Base-by-base conservation (phyloP, 2,113 vertebrate genomes). In the Prochilodus magdalenae region DNA sequence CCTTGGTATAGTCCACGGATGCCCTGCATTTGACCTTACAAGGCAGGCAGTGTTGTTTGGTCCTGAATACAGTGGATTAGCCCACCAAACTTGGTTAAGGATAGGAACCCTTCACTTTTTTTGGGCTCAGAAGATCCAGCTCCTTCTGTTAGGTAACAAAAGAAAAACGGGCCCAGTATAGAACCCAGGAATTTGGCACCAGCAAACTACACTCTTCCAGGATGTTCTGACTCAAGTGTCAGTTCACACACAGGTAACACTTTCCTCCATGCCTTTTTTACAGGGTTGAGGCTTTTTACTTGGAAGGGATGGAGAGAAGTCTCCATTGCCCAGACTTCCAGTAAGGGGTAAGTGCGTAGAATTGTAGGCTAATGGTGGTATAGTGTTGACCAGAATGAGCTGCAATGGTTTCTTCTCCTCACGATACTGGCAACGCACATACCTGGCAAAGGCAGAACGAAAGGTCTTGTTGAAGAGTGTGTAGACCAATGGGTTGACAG, bases 391-490 rank as follows among this genome's bases (percentile, higher is more conserved):
- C 88, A 98, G 91, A 66, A 99, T 97, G 75, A 97, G 89, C 86
- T 97, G 96, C 72, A 98, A 82, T 0, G 95, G 96, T 86, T 97
- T 98, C 89, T 94, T 98, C 86, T 96, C 94, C 27, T 96, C 95
- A 76, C 93, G 95, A 90, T 98, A 98, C 77, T 89, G 96, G 88
- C 97, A 99, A 81, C 95, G 94, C 4, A 98, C 94, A 53, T 97
- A 99, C 47, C 97, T 95, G 0, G 93, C 93, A 86, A 99, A 99
- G 3, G 97, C 97, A 0, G 96, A 95, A 0, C 97, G 94, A 65
- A 98, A 99, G 0, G 97, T 98, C 86, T 98, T 96, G 24, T 99
- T 99, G 85, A 99, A 99, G 65, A 99, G 80, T 0, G 97, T 99
- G 36, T 99, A 99, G 0, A 99, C 96, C 0, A 99, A 93, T 0